A percentile compares a stretch with the other conserved stretches of the same genome.
phyloP scores from a whole-genome alignment of 53 echinoderm and acorn worm genomes.

The Patiria pectinifera region DNA sequence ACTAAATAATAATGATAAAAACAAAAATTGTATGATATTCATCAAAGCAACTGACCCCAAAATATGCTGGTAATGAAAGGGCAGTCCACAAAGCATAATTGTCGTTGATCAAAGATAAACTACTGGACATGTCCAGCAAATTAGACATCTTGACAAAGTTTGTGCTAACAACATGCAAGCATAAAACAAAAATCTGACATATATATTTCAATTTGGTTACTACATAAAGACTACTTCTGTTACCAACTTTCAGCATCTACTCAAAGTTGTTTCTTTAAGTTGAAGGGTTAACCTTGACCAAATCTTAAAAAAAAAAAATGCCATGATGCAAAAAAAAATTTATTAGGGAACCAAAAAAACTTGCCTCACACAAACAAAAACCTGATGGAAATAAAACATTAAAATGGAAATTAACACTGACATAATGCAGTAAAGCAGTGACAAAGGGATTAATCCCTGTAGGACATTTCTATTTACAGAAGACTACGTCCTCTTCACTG shows the following conservation, averaged over 20 bases:
- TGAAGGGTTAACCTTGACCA: not conserved
- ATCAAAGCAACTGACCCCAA: no score
- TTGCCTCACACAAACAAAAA: not conserved
- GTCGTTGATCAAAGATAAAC: no score
- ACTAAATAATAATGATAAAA: not conserved
- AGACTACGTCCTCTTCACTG: constrained; percentile 54
- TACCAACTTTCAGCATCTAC: not conserved
- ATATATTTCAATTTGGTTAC: not conserved
- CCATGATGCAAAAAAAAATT: not conserved
- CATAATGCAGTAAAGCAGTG: not conserved
- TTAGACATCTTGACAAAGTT: not conserved
- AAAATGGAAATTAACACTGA: not conserved
- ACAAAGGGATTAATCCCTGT: not conserved
- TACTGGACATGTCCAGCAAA: not conserved
- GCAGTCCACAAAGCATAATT: no score
- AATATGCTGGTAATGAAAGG: no score
- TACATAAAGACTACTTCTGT: not conserved
- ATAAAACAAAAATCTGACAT: not conserved
- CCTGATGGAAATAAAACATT: not conserved
- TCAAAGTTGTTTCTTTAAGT: not conserved
- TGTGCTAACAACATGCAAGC: no score
- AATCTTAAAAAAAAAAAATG: not conserved
- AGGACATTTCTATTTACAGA: not conserved
- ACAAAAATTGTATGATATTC: no score
- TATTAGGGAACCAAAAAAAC: not conserved